Base-by-base conservation (phyloP, 2,888 invertebrate species). In the Antheraea assamensis region DNA sequence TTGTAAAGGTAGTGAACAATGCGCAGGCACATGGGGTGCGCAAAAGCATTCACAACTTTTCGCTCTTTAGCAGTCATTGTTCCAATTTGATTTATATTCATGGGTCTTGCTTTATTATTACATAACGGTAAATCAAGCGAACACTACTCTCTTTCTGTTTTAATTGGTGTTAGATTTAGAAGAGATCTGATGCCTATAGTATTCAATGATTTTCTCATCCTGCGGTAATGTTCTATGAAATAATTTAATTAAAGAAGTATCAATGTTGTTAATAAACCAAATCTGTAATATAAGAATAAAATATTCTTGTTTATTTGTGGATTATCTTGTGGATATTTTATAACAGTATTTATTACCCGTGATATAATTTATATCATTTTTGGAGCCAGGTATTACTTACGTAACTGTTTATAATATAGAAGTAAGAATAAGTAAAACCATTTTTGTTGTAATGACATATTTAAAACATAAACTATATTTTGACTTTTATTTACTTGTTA, bases 61-160 rank as follows among this genome's bases (percentile, higher is more conserved):
- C 93, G 93, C 93, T 94, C 92, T 94, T 94, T 94, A 94, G 87
- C 87, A 81, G 78, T 81, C 86, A 89, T 94, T 94, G 94, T 94
- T 92, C 93, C 89, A 86, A 89, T 94, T 93, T 94, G 94, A 94
- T 94, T 94, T 94, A 94, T 94, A 94, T 94, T 94, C 94, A 94
- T 94, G 88, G 87, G 86, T 84, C 85, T 88, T 87, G 86, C 89
- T 91, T 86, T 92, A 93, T 92, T 92, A 91, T 93, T 90, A 90
- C 83, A 83, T 78, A 82, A 83, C 88, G 88, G 86, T 89, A 90
- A 92, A 93, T 92, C 93, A 93, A 89, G 90, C 92, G 91, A 85
- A 82, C 78, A 82, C 82, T 87, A 83, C 82, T 86, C 85, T 84
- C 82, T 85, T 85, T 85, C 82, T 82, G 74, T 83, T 81, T 83